Percentiles rank a stretch among this genome's conserved stretches.
phyloP scores from a whole-genome alignment of 2,888 invertebrate species.

The Phyllotreta cruciferae region DNA sequence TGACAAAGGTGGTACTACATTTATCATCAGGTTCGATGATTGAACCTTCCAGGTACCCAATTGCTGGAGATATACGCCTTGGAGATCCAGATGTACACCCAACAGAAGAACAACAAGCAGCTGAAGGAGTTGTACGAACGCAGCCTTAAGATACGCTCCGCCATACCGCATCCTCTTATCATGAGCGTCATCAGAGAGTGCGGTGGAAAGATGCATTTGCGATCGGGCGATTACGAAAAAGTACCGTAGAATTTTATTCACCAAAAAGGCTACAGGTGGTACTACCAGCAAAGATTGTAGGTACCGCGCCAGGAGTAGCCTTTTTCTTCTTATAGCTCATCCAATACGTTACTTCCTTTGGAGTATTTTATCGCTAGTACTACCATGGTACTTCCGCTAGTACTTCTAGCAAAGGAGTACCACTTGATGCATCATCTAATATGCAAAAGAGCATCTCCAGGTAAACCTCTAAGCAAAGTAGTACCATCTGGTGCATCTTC shows the following conservation, averaged over 20 bases:
- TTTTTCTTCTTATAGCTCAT: too few relatives aligned
- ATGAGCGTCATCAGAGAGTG: conserved; percentile 99
- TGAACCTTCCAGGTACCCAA: conserved; percentile 88
- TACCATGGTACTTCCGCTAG: too few relatives aligned
- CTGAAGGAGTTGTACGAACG: conserved; percentile 95
- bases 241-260: conserved; percentile 4
- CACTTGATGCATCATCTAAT: too few relatives aligned
- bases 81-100: conserved; percentile 99
- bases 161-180: conserved; percentile 98
- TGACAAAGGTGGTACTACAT: too few relatives aligned
- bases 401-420: too few relatives aligned
- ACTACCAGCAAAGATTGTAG: background rate
- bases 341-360: too few relatives aligned
- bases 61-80: conserved; percentile 97
- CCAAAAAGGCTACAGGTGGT: background rate
- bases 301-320: background rate
- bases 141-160: conserved; percentile 96
- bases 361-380: too few relatives aligned
- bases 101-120: conserved; percentile 98
- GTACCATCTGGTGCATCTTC: too few relatives aligned
- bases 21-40: too few relatives aligned
- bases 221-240: conserved; percentile 97
- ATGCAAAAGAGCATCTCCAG: too few relatives aligned
- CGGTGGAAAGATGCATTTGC: conserved; percentile 99
- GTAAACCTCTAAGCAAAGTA: too few relatives aligned